Evolutionary conservation across 2,113 vertebrate genomes (phyloP).

Genomic region (Salvelinus fontinalis): DNA sequence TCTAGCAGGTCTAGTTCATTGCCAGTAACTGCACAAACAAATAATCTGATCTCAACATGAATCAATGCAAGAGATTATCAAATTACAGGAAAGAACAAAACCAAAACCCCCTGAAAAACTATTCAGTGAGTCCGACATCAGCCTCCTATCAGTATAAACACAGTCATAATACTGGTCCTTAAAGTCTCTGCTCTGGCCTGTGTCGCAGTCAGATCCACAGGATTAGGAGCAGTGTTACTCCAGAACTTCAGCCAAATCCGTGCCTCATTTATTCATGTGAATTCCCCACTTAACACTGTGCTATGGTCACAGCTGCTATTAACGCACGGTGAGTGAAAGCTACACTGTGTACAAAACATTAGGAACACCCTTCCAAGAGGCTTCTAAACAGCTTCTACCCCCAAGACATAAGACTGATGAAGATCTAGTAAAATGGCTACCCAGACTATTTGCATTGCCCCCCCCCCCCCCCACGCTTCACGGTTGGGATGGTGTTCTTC

Average conservation of each 20-base stretch:
- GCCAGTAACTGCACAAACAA: not conserved
- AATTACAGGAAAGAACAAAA: not conserved
- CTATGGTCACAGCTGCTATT: not conserved
- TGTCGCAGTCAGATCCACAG: not conserved
- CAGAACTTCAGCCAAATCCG: not conserved
- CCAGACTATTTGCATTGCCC: too few relatives aligned
- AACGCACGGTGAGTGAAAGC: too few relatives aligned
- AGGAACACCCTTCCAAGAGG: too few relatives aligned
- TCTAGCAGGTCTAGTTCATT: not conserved
- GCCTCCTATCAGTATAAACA: not conserved
- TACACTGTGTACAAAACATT: too few relatives aligned
- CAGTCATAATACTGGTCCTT: not conserved
- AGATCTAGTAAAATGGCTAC: too few relatives aligned
- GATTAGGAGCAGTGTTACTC: not conserved
- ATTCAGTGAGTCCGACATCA: not conserved
- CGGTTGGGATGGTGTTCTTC: too few relatives aligned
- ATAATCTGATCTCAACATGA: not conserved
- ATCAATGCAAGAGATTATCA: not conserved
- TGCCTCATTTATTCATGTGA: not conserved
- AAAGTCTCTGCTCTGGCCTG: not conserved
- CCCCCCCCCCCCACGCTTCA: too few relatives aligned
- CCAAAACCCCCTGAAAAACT: too few relatives aligned
- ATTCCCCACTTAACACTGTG: not conserved
- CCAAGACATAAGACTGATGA: too few relatives aligned
- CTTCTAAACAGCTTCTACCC: too few relatives aligned